These are phyloP conservation scores for Drosophila jambulina DNA, from an alignment of 1,140 invertebrate genomes.

Conservation along the genomic window DNA sequence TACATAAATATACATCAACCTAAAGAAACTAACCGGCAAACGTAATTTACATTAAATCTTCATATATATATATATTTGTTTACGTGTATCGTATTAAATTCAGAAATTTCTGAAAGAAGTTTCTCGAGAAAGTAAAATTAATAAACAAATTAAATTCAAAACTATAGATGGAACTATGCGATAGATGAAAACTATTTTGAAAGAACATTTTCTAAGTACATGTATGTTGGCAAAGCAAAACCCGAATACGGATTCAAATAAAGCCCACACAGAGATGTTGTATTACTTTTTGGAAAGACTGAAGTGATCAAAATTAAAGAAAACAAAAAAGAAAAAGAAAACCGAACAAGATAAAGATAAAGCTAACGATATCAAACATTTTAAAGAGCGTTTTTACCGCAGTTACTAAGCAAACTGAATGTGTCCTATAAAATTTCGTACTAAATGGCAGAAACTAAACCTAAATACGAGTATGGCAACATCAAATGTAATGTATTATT, in stretches of 20 bases:
- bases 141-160: conserved; percentile 24
- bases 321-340: conserved; percentile 44
- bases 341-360: conserved; percentile 15
- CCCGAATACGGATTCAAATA: conserved; percentile 9
- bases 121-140: conserved; percentile 16
- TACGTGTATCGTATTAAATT: conserved; percentile 66
- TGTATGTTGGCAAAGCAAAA: conserved; percentile 35
- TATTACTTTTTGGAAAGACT: conserved; percentile 80
- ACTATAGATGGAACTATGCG: conserved; percentile 57
- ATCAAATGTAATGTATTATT: conserved; percentile 67
- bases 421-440: conserved; percentile 76
- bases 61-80: conserved; percentile 47
- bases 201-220: conserved; percentile 42
- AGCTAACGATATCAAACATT: conserved; percentile 43
- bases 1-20: conserved; percentile 65
- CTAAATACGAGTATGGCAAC: conserved; percentile 44
- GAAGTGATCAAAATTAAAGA: conserved; percentile 78
- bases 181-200: conserved; percentile 56
- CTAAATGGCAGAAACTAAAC: conserved; percentile 67
- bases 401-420: conserved; percentile 73
- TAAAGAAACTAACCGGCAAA: conserved; percentile 41
- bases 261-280: conserved; percentile 28
- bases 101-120: conserved; percentile 67
- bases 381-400: conserved; percentile 51
- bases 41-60: conserved; percentile 42